phyloP scores from a whole-genome alignment of 2,888 invertebrate species.

The Tinea semifulvella region DNA sequence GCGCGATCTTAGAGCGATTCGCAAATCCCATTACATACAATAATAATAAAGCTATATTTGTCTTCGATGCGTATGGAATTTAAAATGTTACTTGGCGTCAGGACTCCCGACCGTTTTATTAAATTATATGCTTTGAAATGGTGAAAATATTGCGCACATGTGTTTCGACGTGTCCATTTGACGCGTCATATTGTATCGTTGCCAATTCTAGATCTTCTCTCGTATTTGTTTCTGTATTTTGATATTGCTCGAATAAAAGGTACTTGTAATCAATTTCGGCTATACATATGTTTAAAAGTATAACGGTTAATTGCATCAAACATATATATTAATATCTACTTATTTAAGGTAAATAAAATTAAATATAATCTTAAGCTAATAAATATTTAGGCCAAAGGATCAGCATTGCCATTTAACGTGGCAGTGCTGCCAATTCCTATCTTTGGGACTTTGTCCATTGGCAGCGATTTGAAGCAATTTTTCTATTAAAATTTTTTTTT shows the following conservation, averaged over 20 bases:
- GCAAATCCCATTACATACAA: slow-evolving; percentile 40
- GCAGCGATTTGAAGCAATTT: too few species aligned
- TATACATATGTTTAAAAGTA: too few species aligned
- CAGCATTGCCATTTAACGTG: too few species aligned
- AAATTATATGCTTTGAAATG: slow-evolving; percentile 11
- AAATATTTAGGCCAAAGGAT: too few species aligned
- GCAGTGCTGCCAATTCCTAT: too few species aligned
- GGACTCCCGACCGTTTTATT: slow-evolving; percentile 11
- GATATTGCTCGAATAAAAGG: slow-evolving; percentile 1
- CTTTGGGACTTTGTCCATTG: too few species aligned
- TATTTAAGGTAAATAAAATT: too few species aligned
- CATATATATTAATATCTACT: too few species aligned
- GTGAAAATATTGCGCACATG: slow-evolving; percentile 9
- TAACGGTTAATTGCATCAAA: too few species aligned
- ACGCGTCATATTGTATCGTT: slow-evolving; percentile 6
- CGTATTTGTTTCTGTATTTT: neutral
- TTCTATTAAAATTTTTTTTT: too few species aligned
- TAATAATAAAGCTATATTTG: slow-evolving; percentile 51
- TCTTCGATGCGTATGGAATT: slow-evolving; percentile 42
- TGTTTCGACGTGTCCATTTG: slow-evolving; percentile 6
- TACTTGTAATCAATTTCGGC: too few species aligned
- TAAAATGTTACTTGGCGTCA: slow-evolving; percentile 30
- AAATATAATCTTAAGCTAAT: too few species aligned
- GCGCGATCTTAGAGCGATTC: slow-evolving; percentile 26
- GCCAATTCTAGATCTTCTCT: slow-evolving; percentile 1